These are phyloP conservation scores for Altica lythri DNA, from an alignment of 2,888 invertebrate genomes.

Conservation along the genomic window DNA sequence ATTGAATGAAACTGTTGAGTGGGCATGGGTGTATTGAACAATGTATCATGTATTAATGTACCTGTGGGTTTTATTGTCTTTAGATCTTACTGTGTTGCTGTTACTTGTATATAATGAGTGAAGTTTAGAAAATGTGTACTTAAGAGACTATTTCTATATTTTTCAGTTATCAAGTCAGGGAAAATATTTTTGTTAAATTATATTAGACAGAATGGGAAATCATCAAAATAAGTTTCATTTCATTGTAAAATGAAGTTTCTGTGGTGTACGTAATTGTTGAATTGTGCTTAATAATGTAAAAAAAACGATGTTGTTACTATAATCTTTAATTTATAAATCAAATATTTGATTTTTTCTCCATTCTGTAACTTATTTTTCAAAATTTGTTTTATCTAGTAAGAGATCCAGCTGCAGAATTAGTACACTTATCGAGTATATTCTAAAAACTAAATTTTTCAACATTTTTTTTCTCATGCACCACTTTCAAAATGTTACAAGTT, in stretches of 20 bases:
- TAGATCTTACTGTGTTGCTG: constrained; percentile 51
- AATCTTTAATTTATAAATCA: neutral
- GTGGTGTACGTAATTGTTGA: too few species aligned
- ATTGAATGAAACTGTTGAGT: constrained; percentile 35
- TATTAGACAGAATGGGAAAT: neutral
- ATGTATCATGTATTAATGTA: constrained; percentile 49
- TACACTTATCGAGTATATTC: too few species aligned
- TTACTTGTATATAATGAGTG: constrained; percentile 46
- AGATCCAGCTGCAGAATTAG: too few species aligned
- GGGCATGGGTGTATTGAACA: constrained; percentile 29
- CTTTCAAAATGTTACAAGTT: too few species aligned
- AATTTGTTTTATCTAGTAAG: too few species aligned
- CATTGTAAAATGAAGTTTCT: too few species aligned
- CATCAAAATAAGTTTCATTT: too few species aligned
- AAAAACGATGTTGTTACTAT: neutral
- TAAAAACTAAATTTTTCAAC: too few species aligned
- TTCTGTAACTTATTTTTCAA: too few species aligned
- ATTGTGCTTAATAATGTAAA: too few species aligned
- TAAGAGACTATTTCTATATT: constrained; percentile 25
- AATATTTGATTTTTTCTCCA: neutral
- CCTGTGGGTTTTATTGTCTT: constrained; percentile 51
- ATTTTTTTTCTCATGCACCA: too few species aligned
- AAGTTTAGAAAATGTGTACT: constrained; percentile 26
- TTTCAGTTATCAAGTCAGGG: constrained; percentile 19
- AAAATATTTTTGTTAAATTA: constrained; percentile 7